Percentiles rank a stretch among this genome's conserved stretches.
Evolutionary conservation across 1,140 invertebrate species (phyloP).

Genomic region (Sipha flava): DNA sequence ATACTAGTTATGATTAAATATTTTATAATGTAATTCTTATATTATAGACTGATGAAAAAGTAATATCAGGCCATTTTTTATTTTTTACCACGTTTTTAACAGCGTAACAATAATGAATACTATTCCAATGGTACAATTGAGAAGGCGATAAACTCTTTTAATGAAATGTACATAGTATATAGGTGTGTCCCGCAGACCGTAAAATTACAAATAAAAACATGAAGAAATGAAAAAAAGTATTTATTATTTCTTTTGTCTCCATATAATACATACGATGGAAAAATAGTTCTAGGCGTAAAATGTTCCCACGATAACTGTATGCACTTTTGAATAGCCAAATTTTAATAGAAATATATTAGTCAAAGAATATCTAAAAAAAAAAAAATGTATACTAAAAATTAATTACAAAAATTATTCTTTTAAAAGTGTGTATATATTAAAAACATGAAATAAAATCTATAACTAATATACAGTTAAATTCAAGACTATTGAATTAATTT

Average conservation of each 20-base stretch:
- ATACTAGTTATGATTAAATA: too few relatives aligned
- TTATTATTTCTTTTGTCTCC: constrained; percentile 14
- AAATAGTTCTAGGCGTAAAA: background rate
- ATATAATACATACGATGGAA: background rate
- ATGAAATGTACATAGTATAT: background rate
- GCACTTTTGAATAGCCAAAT: background rate
- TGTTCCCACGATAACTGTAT: background rate
- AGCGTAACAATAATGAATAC: background rate
- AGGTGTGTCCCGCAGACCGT: constrained; percentile 7
- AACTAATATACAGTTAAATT: too few relatives aligned
- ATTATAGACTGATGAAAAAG: background rate
- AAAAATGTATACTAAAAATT: background rate
- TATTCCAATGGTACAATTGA: background rate
- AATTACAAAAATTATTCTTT: background rate
- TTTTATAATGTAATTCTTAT: too few relatives aligned
- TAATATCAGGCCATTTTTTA: background rate
- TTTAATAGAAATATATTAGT: background rate
- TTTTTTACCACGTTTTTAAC: background rate
- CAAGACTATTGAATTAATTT: too few relatives aligned
- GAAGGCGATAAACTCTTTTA: constrained; percentile 3
- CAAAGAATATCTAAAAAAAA: background rate
- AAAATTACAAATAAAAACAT: constrained; percentile 21
- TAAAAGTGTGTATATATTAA: too few relatives aligned
- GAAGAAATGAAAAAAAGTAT: constrained; percentile 14
- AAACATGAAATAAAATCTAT: too few relatives aligned